Percentiles rank a stretch among this genome's conserved stretches.
These are phyloP conservation scores for Brachycybe producta DNA, from an alignment of 2,888 invertebrate species.

Conservation along the genomic window DNA sequence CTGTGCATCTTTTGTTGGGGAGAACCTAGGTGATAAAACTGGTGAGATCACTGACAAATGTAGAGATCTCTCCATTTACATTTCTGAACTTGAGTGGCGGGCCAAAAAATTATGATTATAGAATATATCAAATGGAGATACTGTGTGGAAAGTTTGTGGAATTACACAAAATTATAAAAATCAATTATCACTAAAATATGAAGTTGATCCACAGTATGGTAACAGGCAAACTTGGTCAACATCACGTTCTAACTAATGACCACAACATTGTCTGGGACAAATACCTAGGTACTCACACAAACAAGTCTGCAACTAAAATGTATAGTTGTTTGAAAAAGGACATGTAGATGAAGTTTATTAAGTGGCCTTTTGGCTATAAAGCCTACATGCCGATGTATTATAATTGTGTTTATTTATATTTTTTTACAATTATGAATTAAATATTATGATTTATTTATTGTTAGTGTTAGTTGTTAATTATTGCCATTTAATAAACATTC, in stretches of 20 bases:
- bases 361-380: background rate
- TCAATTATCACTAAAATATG: slow-evolving; percentile 22
- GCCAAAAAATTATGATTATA: slow-evolving; percentile 32
- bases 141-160: slow-evolving; percentile 26
- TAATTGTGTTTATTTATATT: no score
- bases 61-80: slow-evolving; percentile 24
- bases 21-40: slow-evolving; percentile 30
- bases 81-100: slow-evolving; percentile 28
- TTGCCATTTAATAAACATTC: no score
- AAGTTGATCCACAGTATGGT: slow-evolving; percentile 20
- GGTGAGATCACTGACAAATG: slow-evolving; percentile 28
- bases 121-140: slow-evolving; percentile 21
- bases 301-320: background rate
- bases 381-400: background rate
- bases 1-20: slow-evolving; percentile 23
- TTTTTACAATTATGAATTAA: no score
- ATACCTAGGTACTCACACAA: background rate
- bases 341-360: background rate
- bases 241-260: background rate
- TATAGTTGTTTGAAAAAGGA: background rate
- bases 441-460: no score
- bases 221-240: background rate
- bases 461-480: no score
- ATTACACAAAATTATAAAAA: slow-evolving; percentile 24
- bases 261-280: background rate